These are phyloP conservation scores for Melanotaenia maccullochi DNA, from an alignment of 2,797 vertebrate genomes.

Conservation along the genomic window DNA sequence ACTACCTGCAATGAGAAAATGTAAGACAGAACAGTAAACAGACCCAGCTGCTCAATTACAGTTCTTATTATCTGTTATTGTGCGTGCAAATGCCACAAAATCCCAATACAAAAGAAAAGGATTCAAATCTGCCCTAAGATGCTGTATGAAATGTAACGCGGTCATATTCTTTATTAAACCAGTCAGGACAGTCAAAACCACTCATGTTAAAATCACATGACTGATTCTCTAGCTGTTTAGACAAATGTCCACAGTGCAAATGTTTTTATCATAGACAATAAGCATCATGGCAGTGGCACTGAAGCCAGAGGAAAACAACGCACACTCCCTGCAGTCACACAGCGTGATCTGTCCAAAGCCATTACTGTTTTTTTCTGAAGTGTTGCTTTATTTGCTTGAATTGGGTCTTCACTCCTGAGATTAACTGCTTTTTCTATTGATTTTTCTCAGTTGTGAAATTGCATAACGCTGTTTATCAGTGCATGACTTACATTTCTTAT, in stretches of 20 bases:
- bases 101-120: slow-evolving; percentile 47
- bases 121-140: slow-evolving; percentile 43
- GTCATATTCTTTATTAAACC: slow-evolving; percentile 48
- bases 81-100: slow-evolving; percentile 33
- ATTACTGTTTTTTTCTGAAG: neutral
- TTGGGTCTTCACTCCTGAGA: slow-evolving; percentile 13
- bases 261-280: slow-evolving; percentile 32
- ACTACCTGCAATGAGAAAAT: slow-evolving; percentile 18
- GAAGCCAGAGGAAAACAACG: slow-evolving; percentile 25
- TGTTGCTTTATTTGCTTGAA: slow-evolving; percentile 30
- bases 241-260: slow-evolving; percentile 40
- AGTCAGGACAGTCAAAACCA: slow-evolving; percentile 48
- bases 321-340: slow-evolving; percentile 31
- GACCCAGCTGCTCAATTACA: slow-evolving; percentile 24
- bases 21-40: neutral
- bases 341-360: slow-evolving; percentile 11
- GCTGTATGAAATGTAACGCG: slow-evolving; percentile 43
- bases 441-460: slow-evolving; percentile 17
- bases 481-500: slow-evolving; percentile 20
- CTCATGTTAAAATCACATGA: slow-evolving; percentile 42
- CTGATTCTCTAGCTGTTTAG: slow-evolving; percentile 41
- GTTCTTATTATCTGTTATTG: slow-evolving; percentile 23
- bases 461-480: slow-evolving; percentile 15
- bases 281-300: slow-evolving; percentile 20
- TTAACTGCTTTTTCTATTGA: slow-evolving; percentile 12